phyloP scores from a whole-genome alignment of 2,888 invertebrate species.

The Koerneria pararmatus region DNA sequence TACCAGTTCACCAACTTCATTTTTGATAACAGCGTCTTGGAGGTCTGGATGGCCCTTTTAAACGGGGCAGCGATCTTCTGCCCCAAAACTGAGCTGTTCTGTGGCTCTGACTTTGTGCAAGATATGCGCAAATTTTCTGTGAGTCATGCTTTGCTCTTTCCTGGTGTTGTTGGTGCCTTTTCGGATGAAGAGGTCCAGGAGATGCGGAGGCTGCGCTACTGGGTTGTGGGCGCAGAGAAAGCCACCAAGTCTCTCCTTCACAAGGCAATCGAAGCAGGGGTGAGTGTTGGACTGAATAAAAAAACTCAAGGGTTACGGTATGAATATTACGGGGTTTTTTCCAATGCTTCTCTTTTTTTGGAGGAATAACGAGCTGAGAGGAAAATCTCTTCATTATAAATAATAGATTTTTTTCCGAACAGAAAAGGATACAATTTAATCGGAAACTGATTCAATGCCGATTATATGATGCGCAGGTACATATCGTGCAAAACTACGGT shows the following conservation, averaged over 20 bases:
- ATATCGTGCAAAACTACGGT: constrained; percentile 49
- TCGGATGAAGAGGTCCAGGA: constrained; percentile 23
- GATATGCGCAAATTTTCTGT: constrained; percentile 27
- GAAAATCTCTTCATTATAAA: too few species aligned
- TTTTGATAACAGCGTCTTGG: constrained; percentile 54
- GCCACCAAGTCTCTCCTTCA: constrained; percentile 35
- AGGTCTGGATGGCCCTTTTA: constrained; percentile 38
- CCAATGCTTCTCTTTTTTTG: too few species aligned
- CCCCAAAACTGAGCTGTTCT: constrained; percentile 29
- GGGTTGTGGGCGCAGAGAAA: constrained; percentile 53
- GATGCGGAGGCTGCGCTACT: constrained; percentile 35
- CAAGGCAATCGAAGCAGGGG: constrained; percentile 26
- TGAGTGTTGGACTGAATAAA: constrained; percentile 27
- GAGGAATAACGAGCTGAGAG: too few species aligned
- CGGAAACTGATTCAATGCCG: too few species aligned
- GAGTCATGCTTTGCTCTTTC: constrained; percentile 46
- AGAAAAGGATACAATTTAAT: too few species aligned
- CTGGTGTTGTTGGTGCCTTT: constrained; percentile 33
- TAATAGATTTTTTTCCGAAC: too few species aligned
- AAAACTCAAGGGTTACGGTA: too few species aligned
- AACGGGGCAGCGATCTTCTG: constrained; percentile 33
- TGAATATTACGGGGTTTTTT: too few species aligned
- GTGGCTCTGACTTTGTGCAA: constrained; percentile 28
- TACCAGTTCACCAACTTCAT: constrained; percentile 43
- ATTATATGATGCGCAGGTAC: too few species aligned